These are phyloP conservation scores for Lutraria rhynchaena DNA, from an alignment of 1,140 invertebrate genomes.

Conservation along the genomic window DNA sequence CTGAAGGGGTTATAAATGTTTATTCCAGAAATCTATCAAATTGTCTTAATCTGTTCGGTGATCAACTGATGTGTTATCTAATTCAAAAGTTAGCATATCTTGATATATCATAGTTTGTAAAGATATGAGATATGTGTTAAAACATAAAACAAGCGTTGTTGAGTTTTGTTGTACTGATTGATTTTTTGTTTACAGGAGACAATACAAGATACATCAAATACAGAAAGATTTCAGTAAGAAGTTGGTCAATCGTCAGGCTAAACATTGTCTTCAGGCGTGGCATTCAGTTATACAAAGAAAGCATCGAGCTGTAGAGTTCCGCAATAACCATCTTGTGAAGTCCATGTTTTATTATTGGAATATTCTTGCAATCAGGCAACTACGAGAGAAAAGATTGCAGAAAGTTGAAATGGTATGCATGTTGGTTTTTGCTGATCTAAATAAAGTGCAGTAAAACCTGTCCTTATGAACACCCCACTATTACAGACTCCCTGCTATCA, in stretches of 20 bases:
- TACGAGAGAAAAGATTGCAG: constrained; percentile 59
- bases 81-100: no score
- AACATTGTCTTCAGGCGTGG: constrained; percentile 62
- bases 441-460: neutral
- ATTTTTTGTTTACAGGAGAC: constrained; percentile 52
- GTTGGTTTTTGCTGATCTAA: no score
- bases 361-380: constrained; percentile 52
- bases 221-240: constrained; percentile 58
- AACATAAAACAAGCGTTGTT: no score
- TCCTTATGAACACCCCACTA: no score
- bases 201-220: constrained; percentile 62
- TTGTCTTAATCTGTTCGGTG: no score
- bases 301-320: constrained; percentile 63
- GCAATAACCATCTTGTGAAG: constrained; percentile 56
- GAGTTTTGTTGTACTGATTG: no score
- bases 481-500: no score
- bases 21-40: no score
- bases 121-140: no score
- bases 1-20: no score
- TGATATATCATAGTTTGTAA: no score
- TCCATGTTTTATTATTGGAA: constrained; percentile 63
- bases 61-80: no score
- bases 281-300: constrained; percentile 64
- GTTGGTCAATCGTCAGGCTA: constrained; percentile 24
- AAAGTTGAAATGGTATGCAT: constrained; percentile 58